Evolutionary conservation across 2,888 invertebrate genomes (phyloP), one percentile per base, ranked within the genome.

Genomic region (Antheraea assamensis): DNA sequence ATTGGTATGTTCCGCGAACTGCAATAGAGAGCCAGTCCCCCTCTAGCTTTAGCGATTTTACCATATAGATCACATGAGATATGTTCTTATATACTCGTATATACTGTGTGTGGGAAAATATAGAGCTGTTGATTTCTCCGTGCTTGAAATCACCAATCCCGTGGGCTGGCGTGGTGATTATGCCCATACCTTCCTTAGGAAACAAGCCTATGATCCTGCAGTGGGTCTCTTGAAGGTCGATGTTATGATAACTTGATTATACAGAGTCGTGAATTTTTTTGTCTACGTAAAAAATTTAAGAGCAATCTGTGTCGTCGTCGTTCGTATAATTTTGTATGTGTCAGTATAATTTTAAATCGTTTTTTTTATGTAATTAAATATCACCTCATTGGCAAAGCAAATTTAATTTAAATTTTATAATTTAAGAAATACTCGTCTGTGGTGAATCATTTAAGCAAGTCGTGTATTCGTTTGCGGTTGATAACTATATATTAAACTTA

Each of bases 331-430:
- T 68, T n/a, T n/a, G n/a, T n/a, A n/a, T n/a, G n/a, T n/a, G n/a
- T n/a, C n/a, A n/a, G n/a, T n/a, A n/a, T n/a, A n/a, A n/a, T n/a
- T n/a, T n/a, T 31, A 2, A 35, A n/a, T 52, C 21, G 24, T 70
- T 58, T 55, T 58, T 55, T 70, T 70, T 47, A 73, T 31, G 70
- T 70, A 58, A 70, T 70, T 58, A 47, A 61, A 73, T 73, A 80
- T 81, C 81, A 83, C 84, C 87, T 85, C 85, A 85, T 85, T 85
- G 85, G 77, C 70, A 82, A 81, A 83, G 78, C 78, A 72, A 76
- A 42, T 74, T 70, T 76, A 61, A 58, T 35, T 55, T 55, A 42
- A 8, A 73, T 70, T 27, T 70, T 42, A 75, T 24, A 73, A 70
- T 55, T 70, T 42, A 73, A 42, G 42, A 70, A 73, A 47, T 47